Conservation (phyloP, 2,797 vertebrate species). For the Gobio occitaniae region DNA sequence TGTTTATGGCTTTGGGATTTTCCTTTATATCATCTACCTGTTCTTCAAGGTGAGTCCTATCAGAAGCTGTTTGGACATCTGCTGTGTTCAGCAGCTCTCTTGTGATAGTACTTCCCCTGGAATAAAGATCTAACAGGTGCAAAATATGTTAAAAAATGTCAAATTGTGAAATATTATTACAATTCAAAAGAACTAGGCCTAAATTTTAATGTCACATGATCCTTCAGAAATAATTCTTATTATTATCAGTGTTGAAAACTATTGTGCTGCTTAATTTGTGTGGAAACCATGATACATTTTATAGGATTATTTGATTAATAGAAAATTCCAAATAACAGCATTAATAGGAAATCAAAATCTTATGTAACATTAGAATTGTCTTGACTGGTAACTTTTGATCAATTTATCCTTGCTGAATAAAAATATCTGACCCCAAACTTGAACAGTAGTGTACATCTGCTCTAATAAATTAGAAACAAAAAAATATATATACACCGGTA, state of each 20-base stretch:
- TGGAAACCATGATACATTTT: not conserved
- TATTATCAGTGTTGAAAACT: not conserved
- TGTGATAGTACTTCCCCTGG: not conserved
- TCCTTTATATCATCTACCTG: conserved; percentile 94
- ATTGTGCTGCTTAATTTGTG: not conserved
- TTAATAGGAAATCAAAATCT: not conserved
- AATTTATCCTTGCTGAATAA: not conserved
- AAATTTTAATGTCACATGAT: not conserved
- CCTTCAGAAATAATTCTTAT: not conserved
- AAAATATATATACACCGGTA: not conserved
- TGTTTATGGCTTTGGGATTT: conserved; percentile 94
- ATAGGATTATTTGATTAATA: not conserved
- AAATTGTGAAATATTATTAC: conserved; percentile 4
- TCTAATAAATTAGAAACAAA: not conserved
- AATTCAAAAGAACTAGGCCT: not conserved
- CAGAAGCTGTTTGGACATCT: not conserved
- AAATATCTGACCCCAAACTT: not conserved
- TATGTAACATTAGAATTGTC: not conserved
- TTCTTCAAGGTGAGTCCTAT: conserved; percentile 88
- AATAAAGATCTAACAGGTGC: not conserved
- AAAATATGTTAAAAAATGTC: not conserved
- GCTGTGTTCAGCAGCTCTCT: not conserved
- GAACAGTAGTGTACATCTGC: not conserved
- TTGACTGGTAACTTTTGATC: not conserved
- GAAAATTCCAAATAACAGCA: not conserved